phyloP scores from a whole-genome alignment of 23 tunicate genomes.

The Trididemnum miniatum region DNA sequence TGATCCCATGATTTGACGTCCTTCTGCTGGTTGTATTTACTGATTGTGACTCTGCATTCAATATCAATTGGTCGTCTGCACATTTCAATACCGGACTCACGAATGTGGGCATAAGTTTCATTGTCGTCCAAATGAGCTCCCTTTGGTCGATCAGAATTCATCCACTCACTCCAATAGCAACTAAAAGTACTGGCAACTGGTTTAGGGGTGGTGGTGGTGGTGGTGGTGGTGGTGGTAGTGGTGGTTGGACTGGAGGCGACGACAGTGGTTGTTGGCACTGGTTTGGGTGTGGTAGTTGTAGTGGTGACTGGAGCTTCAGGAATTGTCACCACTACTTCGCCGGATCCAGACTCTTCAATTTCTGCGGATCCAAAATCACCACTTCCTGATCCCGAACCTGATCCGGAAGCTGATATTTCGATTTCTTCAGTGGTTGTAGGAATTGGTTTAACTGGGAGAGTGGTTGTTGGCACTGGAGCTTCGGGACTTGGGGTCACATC shows the following conservation, averaged over 20 bases:
- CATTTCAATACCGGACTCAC: slow-evolving; percentile 33
- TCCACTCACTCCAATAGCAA: slow-evolving; percentile 88
- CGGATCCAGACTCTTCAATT: slow-evolving; percentile 11
- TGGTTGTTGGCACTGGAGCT: slow-evolving; percentile 3
- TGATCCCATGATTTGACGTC: slow-evolving; percentile 58
- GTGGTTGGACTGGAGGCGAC: slow-evolving; percentile 29
- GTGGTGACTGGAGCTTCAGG: slow-evolving; percentile 56
- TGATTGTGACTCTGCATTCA: slow-evolving; percentile 68
- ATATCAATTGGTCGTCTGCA: slow-evolving; percentile 57
- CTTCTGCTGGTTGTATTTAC: slow-evolving; percentile 8
- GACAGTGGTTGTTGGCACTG: slow-evolving; percentile 35
- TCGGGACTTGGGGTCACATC: slow-evolving; percentile 13
- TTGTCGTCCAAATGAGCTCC: slow-evolving; percentile 74
- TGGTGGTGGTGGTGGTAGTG: slow-evolving; percentile 33
- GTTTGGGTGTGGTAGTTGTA: slow-evolving; percentile 33
- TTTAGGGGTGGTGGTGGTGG: slow-evolving; percentile 27
- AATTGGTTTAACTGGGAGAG: slow-evolving; percentile 41
- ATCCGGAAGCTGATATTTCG: slow-evolving; percentile 49
- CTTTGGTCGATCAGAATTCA: slow-evolving; percentile 72
- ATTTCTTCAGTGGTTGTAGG: slow-evolving; percentile 38
- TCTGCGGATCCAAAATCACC: background rate
- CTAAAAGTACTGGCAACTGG: background rate
- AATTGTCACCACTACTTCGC: background rate
- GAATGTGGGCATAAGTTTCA: slow-evolving; percentile 63
- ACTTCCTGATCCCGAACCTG: slow-evolving; percentile 30